Conservation (phyloP, 2,113 vertebrate genomes). For the Carettochelys insculpta region DNA sequence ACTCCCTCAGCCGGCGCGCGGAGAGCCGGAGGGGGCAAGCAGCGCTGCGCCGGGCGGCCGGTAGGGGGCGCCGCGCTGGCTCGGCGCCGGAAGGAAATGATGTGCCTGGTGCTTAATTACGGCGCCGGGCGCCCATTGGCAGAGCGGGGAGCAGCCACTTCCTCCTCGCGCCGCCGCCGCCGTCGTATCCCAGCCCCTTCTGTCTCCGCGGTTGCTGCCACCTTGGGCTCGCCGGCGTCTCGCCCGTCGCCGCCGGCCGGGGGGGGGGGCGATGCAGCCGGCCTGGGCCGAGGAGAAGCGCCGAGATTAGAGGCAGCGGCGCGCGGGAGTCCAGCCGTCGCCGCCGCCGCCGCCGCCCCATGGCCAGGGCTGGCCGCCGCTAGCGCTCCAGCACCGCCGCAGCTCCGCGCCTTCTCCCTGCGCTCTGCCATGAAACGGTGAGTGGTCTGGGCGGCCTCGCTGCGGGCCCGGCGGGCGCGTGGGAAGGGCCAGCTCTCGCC, state of each 20-base stretch:
- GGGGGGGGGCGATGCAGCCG: no score
- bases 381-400: not conserved
- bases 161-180: constrained; percentile 72
- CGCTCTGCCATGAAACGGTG: not conserved
- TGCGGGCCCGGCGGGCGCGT: not conserved
- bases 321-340: not conserved
- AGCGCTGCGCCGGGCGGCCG: not conserved
- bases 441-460: not conserved
- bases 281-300: not conserved
- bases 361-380: not conserved
- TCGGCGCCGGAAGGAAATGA: constrained; percentile 79
- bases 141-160: constrained; percentile 77
- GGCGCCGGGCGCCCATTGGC: constrained; percentile 74
- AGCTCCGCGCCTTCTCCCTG: not conserved
- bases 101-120: constrained; percentile 76
- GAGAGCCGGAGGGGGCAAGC: not conserved
- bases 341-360: not conserved
- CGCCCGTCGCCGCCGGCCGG: not conserved
- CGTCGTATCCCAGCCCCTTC: constrained; percentile 14
- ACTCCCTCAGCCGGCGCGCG: no score
- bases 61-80: constrained; percentile 54
- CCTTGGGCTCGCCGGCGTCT: constrained; percentile 8
- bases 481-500: constrained; percentile 21
- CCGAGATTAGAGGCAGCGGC: not conserved
- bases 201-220: not conserved